A percentile compares a stretch with the other conserved stretches of the same genome.
Conservation (phyloP, 2,888 invertebrate species). For the Pyrochroa serraticornis region DNA sequence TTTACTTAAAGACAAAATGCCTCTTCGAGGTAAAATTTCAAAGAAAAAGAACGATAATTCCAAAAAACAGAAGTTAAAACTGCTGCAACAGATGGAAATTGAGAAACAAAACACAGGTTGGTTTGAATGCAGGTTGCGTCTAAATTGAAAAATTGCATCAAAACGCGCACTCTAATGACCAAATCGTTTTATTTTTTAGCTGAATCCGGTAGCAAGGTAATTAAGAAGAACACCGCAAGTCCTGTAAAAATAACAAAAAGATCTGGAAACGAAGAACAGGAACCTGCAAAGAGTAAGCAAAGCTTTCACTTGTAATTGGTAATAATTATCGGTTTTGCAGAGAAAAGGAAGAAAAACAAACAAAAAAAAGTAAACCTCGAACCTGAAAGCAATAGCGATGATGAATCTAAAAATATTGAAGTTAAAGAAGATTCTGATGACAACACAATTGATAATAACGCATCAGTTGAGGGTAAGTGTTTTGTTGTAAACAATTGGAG, state of each 20-base stretch:
- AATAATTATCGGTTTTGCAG: conserved; percentile 27
- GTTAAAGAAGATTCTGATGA: conserved; percentile 36
- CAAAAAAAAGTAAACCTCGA: conserved; percentile 34
- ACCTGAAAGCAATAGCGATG: conserved; percentile 29
- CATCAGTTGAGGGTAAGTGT: conserved; percentile 26
- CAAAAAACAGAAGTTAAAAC: conserved; percentile 71
- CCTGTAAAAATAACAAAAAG: conserved; percentile 42
- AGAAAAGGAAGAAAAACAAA: conserved; percentile 44
- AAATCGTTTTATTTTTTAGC: conserved; percentile 4
- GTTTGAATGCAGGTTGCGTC: conserved; percentile 1
- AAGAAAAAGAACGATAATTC: conserved; percentile 80
- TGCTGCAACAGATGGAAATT: conserved; percentile 64
- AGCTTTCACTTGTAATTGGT: background rate
- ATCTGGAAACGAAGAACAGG: conserved; percentile 40
- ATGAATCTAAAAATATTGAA: conserved; percentile 25
- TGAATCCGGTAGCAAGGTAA: conserved; percentile 4
- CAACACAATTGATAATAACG: conserved; percentile 27
- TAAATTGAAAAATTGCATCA: conserved; percentile 1
- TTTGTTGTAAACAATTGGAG: too few relatives aligned
- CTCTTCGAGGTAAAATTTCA: conserved; percentile 72
- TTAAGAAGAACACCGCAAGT: conserved; percentile 27
- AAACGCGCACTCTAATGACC: too few relatives aligned
- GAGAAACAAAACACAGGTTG: conserved; percentile 49
- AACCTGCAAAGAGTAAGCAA: conserved; percentile 35
- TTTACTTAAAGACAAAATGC: conserved; percentile 56